Base-by-base conservation (phyloP, 2,888 invertebrate genomes). In the Epirrita christyi region DNA sequence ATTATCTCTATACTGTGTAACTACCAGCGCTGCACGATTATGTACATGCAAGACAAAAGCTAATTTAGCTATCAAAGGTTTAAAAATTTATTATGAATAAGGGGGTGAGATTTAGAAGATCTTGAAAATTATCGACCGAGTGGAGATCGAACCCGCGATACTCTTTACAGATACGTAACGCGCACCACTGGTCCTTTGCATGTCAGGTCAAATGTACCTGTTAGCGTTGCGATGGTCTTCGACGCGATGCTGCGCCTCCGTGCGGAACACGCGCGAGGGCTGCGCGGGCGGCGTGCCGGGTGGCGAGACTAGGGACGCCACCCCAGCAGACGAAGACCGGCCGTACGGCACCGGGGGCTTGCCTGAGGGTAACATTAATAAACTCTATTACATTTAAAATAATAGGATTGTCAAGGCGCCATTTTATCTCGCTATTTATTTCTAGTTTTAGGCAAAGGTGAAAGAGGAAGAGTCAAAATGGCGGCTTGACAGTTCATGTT, bases 281-380 rank as follows among this genome's bases (percentile, higher is more conserved):
- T 72, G 56, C 42, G 80, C 73, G 76, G 93, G 76, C 54, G 86
- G 86, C 47, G 84, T 79, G 74, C 65, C 78, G 27, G 86, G 83
- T 61, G 88, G 89, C 0, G 89, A 81, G 63, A 64, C 63, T 55
- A 89, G 83, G 46, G 86, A 77, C 64, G 90, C 80, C 78, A 92
- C 91, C 63, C 92, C 92, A 44, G 92, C 91, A 0, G 92, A 91
- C 67, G 94, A 94, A 59, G 94, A 94, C n/a, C 94, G 93, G 0
- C 95, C 94, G 85, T 94, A 94, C 70, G 94, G 94, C 70, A 94
- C 93, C 0, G 94, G 94, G 50, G 95, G 95, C 87, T 95, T 95
- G 71, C 92, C 91, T 89, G 68, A 6, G 11, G 32, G n/a, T n/a
- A n/a, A n/a, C n/a, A n/a, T n/a, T n/a, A n/a, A n/a, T n/a, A n/a